Base-by-base conservation (phyloP, 2,113 vertebrate genomes). In the Oryzias curvinotus region DNA sequence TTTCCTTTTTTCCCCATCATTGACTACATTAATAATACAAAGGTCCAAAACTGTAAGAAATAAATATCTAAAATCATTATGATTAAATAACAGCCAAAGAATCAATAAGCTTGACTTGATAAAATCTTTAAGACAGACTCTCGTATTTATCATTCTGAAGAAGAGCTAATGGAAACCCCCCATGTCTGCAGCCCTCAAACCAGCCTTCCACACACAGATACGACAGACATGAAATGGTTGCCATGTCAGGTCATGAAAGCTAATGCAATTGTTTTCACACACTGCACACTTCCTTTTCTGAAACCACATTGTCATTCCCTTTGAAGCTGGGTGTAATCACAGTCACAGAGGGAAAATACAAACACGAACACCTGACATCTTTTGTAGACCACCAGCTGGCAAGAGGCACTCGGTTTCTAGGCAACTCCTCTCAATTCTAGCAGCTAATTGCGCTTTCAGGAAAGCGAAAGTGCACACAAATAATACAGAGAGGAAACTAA, bases 381-480 rank as follows among this genome's bases (percentile, higher is more conserved):
- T 67, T 62, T 70, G 77, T 57, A 48, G 60, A 70, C 66, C 79
- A 70, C 65, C 77, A 78, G 71, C 78, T 85, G 81, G 62, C 54
- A 66, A 73, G 72, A 60, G 61, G 57, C 67, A 51, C 73, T 80
- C 69, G 2, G 84, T 88, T 84, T 73, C 84, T 71, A 87, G 68
- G 82, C 84, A 88, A 85, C 84, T 79, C 64, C 67, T 71, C 56
- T 62, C 68, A 16, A 75, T 71, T 77, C 80, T 67, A 75, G 78
- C 65, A 58, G 64, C 76, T 84, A 86, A 87, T 78, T 84, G 82
- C 64, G 51, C 74, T 83, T 85, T 83, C 73, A 80, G 72, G 72
- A 73, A 75, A 74, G 57, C 68, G 68, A 49, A 73, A 82, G 45
- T 68, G 57, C 65, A 68, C 70, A 84, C 73, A 62, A 79, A 87